Base-by-base conservation (phyloP, 2,113 vertebrate genomes). In the Nibea albiflora region DNA sequence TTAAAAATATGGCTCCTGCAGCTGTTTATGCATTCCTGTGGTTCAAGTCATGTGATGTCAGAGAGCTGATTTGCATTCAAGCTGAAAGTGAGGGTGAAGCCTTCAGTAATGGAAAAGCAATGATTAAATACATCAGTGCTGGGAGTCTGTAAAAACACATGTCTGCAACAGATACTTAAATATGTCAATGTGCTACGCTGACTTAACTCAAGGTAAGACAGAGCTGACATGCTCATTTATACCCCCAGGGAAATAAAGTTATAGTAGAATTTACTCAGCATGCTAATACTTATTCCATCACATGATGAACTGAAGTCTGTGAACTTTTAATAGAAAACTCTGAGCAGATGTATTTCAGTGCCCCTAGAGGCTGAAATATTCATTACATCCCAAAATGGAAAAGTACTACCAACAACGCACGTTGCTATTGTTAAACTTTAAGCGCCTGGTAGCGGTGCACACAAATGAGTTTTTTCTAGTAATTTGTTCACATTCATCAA, bases 1-100 rank as follows among this genome's bases (percentile, higher is more conserved):
- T 84, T 52, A 79, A 63, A 79, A 74, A 64, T 24, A 56, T 44
- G 42, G 64, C 58, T 75, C 82, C 71, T 65, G 70, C 58, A 75
- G 76, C 71, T 80, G 58, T 80, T 75, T 79, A 63, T 52, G 42
- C 61, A 31, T 73, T 67, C 76, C 28, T 16, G 49, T 11, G 39
- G 54, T 54, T 73, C 44, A 28, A 56, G 69, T 56, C 63, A 67
- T 58, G n/a, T 62, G 63, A 67, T 78, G 57, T 67, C 31, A 57
- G 17, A 65, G 14, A 69, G 28, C 63, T 68, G 56, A 57, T 69
- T 74, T 78, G 63, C 39, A 78, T 71, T 71, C n/a, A 42, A 24
- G 47, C 50, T 71, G 50, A 44, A 65, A 58, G 28, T 16, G 57
- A 46, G 61, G 16, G 35, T 3, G n/a, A 54, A 58, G 35, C 17